phyloP scores from a whole-genome alignment of 2,113 vertebrate species.

The Mungos mungo region DNA sequence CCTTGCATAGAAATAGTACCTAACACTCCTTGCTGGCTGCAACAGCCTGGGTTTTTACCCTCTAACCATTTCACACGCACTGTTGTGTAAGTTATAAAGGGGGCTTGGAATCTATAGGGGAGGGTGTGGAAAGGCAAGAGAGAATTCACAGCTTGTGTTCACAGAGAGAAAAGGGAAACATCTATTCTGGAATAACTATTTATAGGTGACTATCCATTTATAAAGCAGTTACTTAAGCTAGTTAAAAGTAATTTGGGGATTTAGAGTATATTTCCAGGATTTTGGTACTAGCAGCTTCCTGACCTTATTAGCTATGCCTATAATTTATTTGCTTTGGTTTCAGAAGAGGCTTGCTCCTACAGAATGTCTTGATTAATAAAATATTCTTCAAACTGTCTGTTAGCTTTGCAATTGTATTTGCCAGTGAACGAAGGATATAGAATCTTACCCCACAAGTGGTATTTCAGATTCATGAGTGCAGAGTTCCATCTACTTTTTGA shows the following conservation, averaged over 20 bases:
- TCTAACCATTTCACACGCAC: neutral
- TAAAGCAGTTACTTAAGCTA: constrained; percentile 23
- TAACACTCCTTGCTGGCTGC: neutral
- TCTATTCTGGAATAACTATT: neutral
- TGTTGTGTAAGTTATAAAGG: neutral
- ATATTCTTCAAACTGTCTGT: constrained; percentile 21
- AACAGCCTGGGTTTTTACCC: neutral
- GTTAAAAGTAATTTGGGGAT: constrained; percentile 3
- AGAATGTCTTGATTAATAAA: constrained; percentile 32
- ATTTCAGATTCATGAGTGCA: neutral
- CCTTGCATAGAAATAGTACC: neutral
- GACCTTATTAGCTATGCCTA: constrained; percentile 1
- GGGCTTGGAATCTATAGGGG: neutral
- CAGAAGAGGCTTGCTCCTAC: constrained; percentile 30
- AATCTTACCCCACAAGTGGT: constrained; percentile 26
- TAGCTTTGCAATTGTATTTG: constrained; percentile 44
- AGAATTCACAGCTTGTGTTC: neutral
- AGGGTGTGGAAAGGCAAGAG: neutral
- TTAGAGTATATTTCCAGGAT: neutral
- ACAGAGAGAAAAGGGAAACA: neutral
- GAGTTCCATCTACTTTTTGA: neutral
- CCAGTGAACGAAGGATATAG: neutral
- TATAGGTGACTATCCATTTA: neutral
- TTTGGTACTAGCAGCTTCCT: neutral
- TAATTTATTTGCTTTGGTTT: constrained; percentile 65